Evolutionary conservation across 2,113 vertebrate genomes (phyloP).

Genomic region (Syngnathus floridae): DNA sequence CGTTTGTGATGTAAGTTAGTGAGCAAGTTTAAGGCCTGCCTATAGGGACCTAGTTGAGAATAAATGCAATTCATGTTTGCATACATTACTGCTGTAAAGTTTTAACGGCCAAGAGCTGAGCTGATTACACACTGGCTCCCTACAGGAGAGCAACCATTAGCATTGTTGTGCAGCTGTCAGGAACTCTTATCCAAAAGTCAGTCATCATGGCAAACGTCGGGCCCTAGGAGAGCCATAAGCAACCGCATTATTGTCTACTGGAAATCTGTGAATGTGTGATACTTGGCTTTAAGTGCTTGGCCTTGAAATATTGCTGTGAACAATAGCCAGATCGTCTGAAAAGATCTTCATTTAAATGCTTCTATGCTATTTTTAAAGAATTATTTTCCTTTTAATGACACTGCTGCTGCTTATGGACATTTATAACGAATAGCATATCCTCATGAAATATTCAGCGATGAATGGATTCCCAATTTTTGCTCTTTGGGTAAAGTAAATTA

Average conservation of each 20-base stretch:
- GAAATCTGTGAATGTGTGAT: conserved; percentile 58
- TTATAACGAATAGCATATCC: conserved; percentile 38
- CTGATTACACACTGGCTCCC: conserved; percentile 59
- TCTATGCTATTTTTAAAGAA: conserved; percentile 20
- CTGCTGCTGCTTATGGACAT: conserved; percentile 25
- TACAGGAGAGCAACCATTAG: conserved; percentile 58
- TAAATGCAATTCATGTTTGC: conserved; percentile 69
- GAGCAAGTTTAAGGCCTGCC: conserved; percentile 68
- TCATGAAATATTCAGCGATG: conserved; percentile 56
- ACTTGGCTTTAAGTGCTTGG: conserved; percentile 50
- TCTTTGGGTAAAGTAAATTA: conserved; percentile 46
- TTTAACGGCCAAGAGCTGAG: conserved; percentile 57
- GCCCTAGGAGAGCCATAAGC: conserved; percentile 47
- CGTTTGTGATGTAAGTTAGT: conserved; percentile 68
- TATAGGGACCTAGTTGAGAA: conserved; percentile 62
- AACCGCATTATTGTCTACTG: conserved; percentile 54
- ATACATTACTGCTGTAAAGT: conserved; percentile 67
- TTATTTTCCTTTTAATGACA: conserved; percentile 12
- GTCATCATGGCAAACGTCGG: conserved; percentile 34
- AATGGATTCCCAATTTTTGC: conserved; percentile 54
- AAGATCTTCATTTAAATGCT: conserved; percentile 31
- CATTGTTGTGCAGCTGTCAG: conserved; percentile 60
- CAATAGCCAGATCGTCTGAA: conserved; percentile 54
- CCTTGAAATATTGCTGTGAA: conserved; percentile 56
- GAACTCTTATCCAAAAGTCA: conserved; percentile 54